Evolutionary conservation across 2,113 vertebrate genomes (phyloP), one percentile per base, ranked within the genome.

Genomic region (Orycteropus afer): DNA sequence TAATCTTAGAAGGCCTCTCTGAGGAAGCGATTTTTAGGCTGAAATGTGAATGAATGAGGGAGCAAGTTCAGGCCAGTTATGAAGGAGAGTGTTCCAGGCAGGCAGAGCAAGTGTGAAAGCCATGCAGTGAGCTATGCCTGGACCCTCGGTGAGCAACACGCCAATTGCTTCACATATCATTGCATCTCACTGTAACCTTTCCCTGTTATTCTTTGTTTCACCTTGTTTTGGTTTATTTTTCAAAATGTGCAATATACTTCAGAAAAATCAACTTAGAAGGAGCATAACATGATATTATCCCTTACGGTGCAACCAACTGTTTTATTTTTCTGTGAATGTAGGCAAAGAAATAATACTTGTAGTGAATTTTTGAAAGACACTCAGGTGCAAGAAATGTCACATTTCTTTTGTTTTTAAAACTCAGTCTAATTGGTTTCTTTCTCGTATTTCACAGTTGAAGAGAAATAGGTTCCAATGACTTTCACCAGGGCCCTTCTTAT

Each of bases 221-320:
- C 78, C 76, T 96, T 51, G 29, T 9, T 71, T 96, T 86, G 81
- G 53, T 67, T 82, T 96, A 45, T 37, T 92, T 94, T 92, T 86
- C 34, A 77, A 96, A 91, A 80, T 34, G 7, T 25, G 4, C n/a
- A 57, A 25, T 40, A 53, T 37, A 53, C 18, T 69, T 83, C 67
- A 65, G 73, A 57, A 51, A 49, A 47, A 49, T 85, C 61, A 17
- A 17, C 55, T 85, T 74, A 65, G n/a, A 91, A 81, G 82, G 74
- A 79, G 14, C 40, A 53, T 86, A 80, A 89, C 91, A 76, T 79
- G 57, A 49, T 32, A 53, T 42, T 86, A 93, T 74, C n/a, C 61
- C 87, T 79, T 51, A 32, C 40, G 29, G 23, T 45, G 7, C 11
- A 49, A 55, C 49, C 29, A n/a, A n/a, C n/a, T n/a, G n/a, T 91